Conservation (phyloP, 2,797 vertebrate genomes). For the Chromis chromis region DNA sequence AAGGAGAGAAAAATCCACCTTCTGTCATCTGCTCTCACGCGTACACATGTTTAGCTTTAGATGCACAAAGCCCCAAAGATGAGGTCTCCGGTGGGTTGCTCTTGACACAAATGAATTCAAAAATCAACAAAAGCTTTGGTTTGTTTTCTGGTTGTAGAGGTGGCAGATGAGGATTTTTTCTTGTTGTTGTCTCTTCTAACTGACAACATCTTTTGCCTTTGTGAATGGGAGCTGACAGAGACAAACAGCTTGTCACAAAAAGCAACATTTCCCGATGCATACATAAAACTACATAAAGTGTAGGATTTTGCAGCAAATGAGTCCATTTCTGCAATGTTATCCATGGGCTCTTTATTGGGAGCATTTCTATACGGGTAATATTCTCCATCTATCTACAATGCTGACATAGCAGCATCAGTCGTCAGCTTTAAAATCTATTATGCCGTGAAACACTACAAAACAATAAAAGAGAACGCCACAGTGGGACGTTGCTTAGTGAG, state of each 20-base stretch:
- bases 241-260: slow-evolving; percentile 28
- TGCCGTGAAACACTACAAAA: slow-evolving; percentile 40
- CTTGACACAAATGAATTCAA: slow-evolving; percentile 79
- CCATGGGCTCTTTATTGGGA: slow-evolving; percentile 24
- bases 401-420: slow-evolving; percentile 49
- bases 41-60: slow-evolving; percentile 31
- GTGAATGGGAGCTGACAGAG: slow-evolving; percentile 31
- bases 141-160: slow-evolving; percentile 55
- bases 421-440: slow-evolving; percentile 33
- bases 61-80: slow-evolving; percentile 50
- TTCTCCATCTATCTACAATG: slow-evolving; percentile 25
- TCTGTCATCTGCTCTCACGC: slow-evolving; percentile 7
- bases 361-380: slow-evolving; percentile 22
- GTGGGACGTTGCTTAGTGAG: slow-evolving; percentile 42
- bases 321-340: slow-evolving; percentile 29
- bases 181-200: slow-evolving; percentile 36
- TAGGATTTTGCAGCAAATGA: slow-evolving; percentile 12
- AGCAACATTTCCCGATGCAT: no score
- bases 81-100: slow-evolving; percentile 65
- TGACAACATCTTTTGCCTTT: slow-evolving; percentile 41
- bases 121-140: slow-evolving; percentile 65
- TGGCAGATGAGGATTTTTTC: slow-evolving; percentile 35
- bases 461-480: slow-evolving; percentile 46
- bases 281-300: background rate
- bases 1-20: slow-evolving; percentile 14